Conservation (phyloP, 2,797 vertebrate genomes). For the Menidia menidia region DNA sequence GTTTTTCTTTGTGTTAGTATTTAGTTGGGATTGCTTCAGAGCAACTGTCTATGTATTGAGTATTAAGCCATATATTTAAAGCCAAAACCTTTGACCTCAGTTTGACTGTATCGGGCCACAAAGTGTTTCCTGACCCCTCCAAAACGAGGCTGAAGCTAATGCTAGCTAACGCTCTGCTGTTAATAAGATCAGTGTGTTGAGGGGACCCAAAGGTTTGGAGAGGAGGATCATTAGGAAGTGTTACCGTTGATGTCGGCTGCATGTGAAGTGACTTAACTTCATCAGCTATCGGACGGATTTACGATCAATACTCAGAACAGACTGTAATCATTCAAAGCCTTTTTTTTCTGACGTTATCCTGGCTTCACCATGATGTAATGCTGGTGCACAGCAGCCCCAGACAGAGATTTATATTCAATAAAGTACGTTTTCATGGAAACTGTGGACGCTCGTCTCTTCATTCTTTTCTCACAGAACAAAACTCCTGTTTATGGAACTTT, state of each 20-base stretch:
- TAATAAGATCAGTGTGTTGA: neutral
- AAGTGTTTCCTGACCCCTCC: neutral
- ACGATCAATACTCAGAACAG: constrained; percentile 24
- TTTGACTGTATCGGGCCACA: constrained; percentile 53
- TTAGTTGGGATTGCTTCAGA: constrained; percentile 46
- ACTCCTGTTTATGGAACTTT: too few species aligned
- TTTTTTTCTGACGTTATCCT: constrained; percentile 34
- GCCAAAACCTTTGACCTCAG: too few species aligned
- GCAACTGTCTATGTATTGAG: constrained; percentile 62
- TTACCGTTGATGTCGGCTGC: constrained; percentile 58
- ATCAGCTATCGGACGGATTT: constrained; percentile 21
- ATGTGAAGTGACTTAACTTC: constrained; percentile 65
- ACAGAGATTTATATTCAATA: too few species aligned
- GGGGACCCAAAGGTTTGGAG: constrained; percentile 6
- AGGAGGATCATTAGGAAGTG: too few species aligned
- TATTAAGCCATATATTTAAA: constrained; percentile 82
- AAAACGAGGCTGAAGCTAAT: neutral
- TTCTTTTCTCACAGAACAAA: neutral
- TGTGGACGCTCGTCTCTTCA: neutral
- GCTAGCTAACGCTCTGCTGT: neutral
- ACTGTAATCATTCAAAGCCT: constrained; percentile 36
- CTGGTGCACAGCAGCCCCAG: constrained; percentile 45
- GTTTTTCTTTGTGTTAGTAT: constrained; percentile 43
- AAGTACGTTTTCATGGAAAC: too few species aligned
- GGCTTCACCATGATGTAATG: constrained; percentile 18